Base-by-base conservation (phyloP, 2,888 invertebrate species). In the Oligia strigilis region DNA sequence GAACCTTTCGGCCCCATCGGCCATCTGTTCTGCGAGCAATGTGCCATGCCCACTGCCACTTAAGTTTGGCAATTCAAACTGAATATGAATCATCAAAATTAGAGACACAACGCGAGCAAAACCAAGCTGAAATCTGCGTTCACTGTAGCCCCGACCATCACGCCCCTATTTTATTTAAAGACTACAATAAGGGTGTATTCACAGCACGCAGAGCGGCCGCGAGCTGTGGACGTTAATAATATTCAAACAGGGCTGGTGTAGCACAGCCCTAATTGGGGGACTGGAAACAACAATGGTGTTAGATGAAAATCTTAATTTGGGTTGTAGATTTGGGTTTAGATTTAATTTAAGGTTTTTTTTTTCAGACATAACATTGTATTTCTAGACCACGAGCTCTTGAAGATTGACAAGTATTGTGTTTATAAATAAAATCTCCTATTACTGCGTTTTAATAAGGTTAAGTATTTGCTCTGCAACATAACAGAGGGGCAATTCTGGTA, bases 151-250 rank as follows among this genome's bases (percentile, higher is more conserved):
- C 36, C 43, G 0, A 82, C 19, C 72, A 72, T 69, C 80, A 78
- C 81, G 86, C 80, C 29, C 11, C 65, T 29, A 66, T 81, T 78
- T 66, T 73, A 80, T 78, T 66, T 73, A 80, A 86, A 87, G 86
- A 87, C 88, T 90, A 87, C 91, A 93, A 92, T 91, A 88, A 87
- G 87, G 83, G 82, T 77, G 81, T 91, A 93, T 92, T 78, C 84
- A 72, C 62, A 80, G 71, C 81, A 82, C 80, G 78, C 65, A 80
- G 69, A 17, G 67, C 6, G 77, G 83, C 77, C 70, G 80, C 87
- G 79, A 82, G 77, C 83, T 84, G 74, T 77, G 86, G 77, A 83
- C 82, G 86, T 89, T 89, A 89, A 92, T 93, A 91, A 92, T 92
- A 92, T 92, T 92, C 92, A 90, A 88, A 69, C 78, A 29, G 65